Evolutionary conservation across 92 coral and sea anemone genomes (phyloP).

Genomic region (Epizoanthus rinbou): DNA sequence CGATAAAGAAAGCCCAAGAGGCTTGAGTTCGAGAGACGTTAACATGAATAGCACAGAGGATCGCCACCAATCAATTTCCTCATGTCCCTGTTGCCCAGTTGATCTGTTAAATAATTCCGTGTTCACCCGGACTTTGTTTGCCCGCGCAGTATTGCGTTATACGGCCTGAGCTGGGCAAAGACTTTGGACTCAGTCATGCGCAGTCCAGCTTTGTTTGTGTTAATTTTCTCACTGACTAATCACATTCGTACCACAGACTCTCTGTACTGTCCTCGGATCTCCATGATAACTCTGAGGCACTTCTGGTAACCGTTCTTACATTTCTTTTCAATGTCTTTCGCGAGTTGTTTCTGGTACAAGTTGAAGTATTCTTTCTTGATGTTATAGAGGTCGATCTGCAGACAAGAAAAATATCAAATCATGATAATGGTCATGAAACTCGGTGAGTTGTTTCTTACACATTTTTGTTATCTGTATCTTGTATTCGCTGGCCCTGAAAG

Average conservation of each 20-base stretch:
- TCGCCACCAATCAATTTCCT: too few species aligned
- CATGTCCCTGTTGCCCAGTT: too few species aligned
- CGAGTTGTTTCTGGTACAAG: slow-evolving; percentile 55
- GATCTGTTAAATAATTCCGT: too few species aligned
- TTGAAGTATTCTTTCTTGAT: slow-evolving; percentile 75
- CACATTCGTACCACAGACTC: slow-evolving; percentile 67
- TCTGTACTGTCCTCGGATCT: slow-evolving; percentile 70
- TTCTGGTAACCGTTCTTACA: slow-evolving; percentile 52
- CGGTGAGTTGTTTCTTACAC: too few species aligned
- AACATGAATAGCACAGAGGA: too few species aligned
- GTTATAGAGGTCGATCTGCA: slow-evolving; percentile 77
- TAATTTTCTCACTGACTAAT: background rate
- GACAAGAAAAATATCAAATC: slow-evolving; percentile 1
- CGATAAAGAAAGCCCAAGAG: too few species aligned
- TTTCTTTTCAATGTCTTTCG: slow-evolving; percentile 64
- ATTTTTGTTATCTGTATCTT: too few species aligned
- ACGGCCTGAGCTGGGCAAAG: background rate
- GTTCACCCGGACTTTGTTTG: too few species aligned
- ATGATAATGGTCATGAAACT: background rate
- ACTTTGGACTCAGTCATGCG: background rate
- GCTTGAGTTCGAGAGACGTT: too few species aligned
- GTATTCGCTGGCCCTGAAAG: too few species aligned
- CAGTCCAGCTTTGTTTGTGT: background rate
- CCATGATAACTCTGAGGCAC: slow-evolving; percentile 62
- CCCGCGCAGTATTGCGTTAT: too few species aligned